phyloP scores from a whole-genome alignment of 2,888 invertebrate genomes.

The Mesorhabditis spiculigera region DNA sequence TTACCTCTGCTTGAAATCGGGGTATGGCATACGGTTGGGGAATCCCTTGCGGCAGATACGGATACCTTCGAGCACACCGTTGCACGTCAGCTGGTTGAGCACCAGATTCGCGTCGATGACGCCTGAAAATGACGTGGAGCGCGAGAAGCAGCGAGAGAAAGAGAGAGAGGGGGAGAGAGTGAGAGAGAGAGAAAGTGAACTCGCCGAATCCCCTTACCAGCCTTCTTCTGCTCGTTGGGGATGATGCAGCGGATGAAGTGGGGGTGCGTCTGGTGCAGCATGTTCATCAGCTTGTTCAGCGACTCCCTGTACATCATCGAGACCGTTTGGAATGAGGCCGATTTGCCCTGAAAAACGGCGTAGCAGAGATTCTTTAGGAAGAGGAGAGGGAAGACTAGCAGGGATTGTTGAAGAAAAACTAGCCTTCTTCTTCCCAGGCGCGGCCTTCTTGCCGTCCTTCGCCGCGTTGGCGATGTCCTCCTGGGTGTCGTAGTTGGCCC shows the following conservation, averaged over 20 bases:
- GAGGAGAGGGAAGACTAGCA: no score
- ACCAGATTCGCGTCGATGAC: conserved; percentile 96
- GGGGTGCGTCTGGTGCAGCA: conserved; percentile 88
- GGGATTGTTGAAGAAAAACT: background rate
- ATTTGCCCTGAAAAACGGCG: conserved; percentile 58
- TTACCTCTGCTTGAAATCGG: conserved; percentile 93
- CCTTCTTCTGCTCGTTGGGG: conserved; percentile 73
- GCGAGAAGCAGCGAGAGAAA: background rate
- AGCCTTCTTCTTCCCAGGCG: conserved; percentile 53
- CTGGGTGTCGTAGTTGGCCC: conserved; percentile 56
- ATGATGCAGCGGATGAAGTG: conserved; percentile 99
- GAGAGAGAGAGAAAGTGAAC: background rate
- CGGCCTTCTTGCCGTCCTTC: conserved; percentile 34
- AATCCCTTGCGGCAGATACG: conserved; percentile 96
- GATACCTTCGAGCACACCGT: conserved; percentile 99
- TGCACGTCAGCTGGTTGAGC: conserved; percentile 99
- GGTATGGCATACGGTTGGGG: conserved; percentile 99
- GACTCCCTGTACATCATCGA: conserved; percentile 63
- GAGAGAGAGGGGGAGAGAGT: background rate
- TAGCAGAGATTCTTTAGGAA: background rate
- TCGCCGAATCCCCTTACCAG: conserved; percentile 47
- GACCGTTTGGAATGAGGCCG: conserved; percentile 80
- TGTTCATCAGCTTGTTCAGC: conserved; percentile 94
- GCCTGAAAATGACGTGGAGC: conserved; percentile 66
- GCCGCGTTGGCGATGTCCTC: conserved; percentile 39